Conservation (phyloP, 2,113 vertebrate species). For the Solenodon paradoxus region DNA sequence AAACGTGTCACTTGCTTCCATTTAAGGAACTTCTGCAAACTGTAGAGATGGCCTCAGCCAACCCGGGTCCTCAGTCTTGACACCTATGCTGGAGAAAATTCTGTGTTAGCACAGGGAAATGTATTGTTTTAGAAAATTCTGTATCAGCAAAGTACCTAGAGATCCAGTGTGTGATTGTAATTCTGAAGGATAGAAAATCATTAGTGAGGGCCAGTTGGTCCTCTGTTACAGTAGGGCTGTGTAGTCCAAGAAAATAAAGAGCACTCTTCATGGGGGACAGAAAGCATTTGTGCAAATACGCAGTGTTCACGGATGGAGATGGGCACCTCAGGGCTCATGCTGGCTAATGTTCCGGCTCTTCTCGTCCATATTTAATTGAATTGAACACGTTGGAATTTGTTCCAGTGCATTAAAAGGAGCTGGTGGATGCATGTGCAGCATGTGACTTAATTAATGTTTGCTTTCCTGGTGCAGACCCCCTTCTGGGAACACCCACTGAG, state of each 20-base stretch:
- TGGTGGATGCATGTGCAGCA: background rate
- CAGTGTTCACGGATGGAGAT: background rate
- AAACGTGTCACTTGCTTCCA: background rate
- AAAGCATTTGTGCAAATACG: background rate
- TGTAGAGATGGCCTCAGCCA: background rate
- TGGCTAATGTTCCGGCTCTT: background rate
- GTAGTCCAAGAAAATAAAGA: slow-evolving; percentile 31
- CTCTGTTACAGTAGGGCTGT: slow-evolving; percentile 7
- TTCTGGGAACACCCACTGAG: background rate
- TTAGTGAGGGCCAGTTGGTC: slow-evolving; percentile 14
- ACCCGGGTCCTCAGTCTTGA: background rate
- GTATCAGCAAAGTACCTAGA: slow-evolving; percentile 11
- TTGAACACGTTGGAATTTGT: background rate
- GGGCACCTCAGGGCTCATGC: background rate
- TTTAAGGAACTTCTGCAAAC: background rate
- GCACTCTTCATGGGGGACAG: background rate
- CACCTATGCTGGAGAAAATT: background rate
- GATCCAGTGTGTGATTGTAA: slow-evolving; percentile 13
- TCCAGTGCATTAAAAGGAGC: background rate
- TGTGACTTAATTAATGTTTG: background rate
- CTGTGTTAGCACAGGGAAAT: background rate
- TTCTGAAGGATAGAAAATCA: slow-evolving; percentile 55
- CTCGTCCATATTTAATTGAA: background rate
- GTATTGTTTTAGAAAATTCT: slow-evolving; percentile 28
- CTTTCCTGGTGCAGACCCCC: background rate